Conservation (phyloP, 2,113 vertebrate species). For the Machaerirhynchus nigripectus region DNA sequence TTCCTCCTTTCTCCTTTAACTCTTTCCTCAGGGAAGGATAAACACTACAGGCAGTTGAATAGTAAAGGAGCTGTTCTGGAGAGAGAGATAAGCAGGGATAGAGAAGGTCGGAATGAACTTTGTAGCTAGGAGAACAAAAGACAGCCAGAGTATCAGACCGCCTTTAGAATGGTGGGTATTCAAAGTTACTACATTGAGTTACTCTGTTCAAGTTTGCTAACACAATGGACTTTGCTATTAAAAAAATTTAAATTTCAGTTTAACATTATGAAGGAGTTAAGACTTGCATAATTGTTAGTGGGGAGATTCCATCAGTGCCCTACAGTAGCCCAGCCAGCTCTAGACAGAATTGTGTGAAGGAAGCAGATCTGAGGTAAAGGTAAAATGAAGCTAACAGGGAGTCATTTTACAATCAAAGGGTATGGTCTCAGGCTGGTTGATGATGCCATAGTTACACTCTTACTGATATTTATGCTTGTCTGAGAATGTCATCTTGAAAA, state of each 20-base stretch:
- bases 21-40: constrained; percentile 28
- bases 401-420: background rate
- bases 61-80: background rate
- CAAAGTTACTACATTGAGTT: background rate
- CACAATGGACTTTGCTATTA: background rate
- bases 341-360: background rate
- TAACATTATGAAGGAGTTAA: background rate
- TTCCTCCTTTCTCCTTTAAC: constrained; percentile 3
- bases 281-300: background rate
- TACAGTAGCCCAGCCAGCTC: background rate
- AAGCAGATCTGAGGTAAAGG: background rate
- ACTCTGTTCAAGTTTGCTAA: background rate
- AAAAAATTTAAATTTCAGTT: background rate
- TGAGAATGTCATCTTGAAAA: background rate
- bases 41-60: background rate
- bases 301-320: background rate
- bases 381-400: background rate
- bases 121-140: background rate
- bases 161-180: background rate
- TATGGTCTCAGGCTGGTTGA: background rate
- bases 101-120: background rate
- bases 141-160: background rate
- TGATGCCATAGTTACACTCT: background rate
- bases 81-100: background rate
- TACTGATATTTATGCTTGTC: background rate